Base-by-base conservation (phyloP, 1,140 invertebrate species). In the Drosophila biarmipes region DNA sequence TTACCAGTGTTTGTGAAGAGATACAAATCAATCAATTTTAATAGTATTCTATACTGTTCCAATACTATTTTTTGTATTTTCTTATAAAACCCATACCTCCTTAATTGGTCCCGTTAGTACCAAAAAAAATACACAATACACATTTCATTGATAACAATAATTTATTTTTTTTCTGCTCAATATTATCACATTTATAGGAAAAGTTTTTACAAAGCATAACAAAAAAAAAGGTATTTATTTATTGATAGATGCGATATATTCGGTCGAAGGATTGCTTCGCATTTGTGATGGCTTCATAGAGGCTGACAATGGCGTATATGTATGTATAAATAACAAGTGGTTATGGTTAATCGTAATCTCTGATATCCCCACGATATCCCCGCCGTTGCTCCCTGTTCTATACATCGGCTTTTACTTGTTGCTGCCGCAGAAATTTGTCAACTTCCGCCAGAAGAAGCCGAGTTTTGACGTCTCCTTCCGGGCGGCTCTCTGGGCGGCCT, bases 381-480 rank as follows among this genome's bases (percentile, higher is more conserved):
- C 12, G 40, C 19, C 21, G 19, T 17, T 15, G 48, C 29, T 51
- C 29, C 29, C 19, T 37, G 21, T 24, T 43, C 24, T 31, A 2
- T 19, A 15, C 14, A 21, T 31, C 15, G n/a, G 14, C 10, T n/a
- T 35, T 42, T 58, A 76, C 10, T 35, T 55, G 38, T 76, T 68
- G 52, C 64, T 68, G 66, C 86, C 87, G 19, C 67, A 68, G 48
- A 90, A 57, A 57, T 82, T 77, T 21, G 57, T 46, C 6, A 91
- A n/a, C 61, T 91, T 91, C 24, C 81, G 90, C 51, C 78, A 77
- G 49, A 91, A 91, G 49, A 71, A 67, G 4, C 86, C 69, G 15
- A 91, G n/a, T 38, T 86, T 91, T 24, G 67, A 57, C 8, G 76
- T 69, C 15, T 74, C 42, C 17, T 68, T 57, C 6, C 37, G 40